Percentiles rank a stretch among this genome's conserved stretches.
phyloP scores from a whole-genome alignment of 2,888 invertebrate genomes.

The Sarcophaga rosellei region DNA sequence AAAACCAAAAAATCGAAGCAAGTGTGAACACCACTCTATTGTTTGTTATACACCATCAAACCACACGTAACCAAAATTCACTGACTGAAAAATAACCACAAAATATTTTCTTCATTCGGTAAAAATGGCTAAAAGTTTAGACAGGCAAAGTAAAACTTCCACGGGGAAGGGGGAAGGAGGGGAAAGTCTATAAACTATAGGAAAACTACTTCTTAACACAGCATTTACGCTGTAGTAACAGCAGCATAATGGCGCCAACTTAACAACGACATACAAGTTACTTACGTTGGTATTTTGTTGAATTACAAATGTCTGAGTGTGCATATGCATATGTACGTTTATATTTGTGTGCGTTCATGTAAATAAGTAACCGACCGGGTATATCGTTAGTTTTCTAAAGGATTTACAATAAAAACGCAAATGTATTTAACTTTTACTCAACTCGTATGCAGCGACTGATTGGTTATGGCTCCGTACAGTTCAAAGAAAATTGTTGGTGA shows the following conservation, averaged over 20 bases:
- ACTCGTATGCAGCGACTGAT: slow-evolving; percentile 26
- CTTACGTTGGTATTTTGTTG: slow-evolving; percentile 14
- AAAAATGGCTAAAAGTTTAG: slow-evolving; percentile 34
- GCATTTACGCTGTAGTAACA: slow-evolving; percentile 34
- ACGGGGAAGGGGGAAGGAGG: background rate
- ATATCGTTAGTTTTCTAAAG: slow-evolving; percentile 39
- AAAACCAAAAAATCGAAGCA: background rate
- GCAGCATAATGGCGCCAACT: slow-evolving; percentile 56
- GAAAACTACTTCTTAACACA: background rate
- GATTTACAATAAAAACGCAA: slow-evolving; percentile 37
- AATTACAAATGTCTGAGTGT: background rate
- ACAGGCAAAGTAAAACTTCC: background rate
- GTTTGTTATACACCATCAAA: background rate
- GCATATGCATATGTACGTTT: background rate
- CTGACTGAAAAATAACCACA: slow-evolving; percentile 33
- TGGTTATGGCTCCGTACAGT: slow-evolving; percentile 6
- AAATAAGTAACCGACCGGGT: slow-evolving; percentile 31
- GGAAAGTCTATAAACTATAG: background rate
- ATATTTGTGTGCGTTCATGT: background rate
- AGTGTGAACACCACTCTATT: background rate
- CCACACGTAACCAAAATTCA: slow-evolving; percentile 16
- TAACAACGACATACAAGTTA: slow-evolving; percentile 7
- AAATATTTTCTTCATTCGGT: slow-evolving; percentile 24
- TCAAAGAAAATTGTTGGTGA: slow-evolving; percentile 24
- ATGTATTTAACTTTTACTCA: slow-evolving; percentile 57